These are phyloP conservation scores for Drosophila sulfurigaster DNA, from an alignment of 1,140 invertebrate species.

Conservation along the genomic window DNA sequence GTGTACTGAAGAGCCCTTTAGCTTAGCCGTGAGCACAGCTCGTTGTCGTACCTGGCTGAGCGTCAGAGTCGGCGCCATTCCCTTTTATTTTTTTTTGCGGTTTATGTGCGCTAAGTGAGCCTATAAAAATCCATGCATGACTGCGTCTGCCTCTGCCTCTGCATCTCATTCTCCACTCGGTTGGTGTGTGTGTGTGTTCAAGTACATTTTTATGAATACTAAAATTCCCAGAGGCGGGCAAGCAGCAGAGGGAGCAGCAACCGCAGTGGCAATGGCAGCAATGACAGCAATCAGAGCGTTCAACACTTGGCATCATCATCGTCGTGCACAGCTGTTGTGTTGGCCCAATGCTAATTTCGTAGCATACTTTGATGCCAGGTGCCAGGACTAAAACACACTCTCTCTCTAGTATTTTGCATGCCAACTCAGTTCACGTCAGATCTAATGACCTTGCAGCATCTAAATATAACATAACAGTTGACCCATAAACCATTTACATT, in stretches of 20 bases:
- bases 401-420: slow-evolving; percentile 35
- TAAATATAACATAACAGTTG: neutral
- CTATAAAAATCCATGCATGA: slow-evolving; percentile 79
- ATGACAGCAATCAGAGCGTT: slow-evolving; percentile 76
- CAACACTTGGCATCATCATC: slow-evolving; percentile 68
- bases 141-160: slow-evolving; percentile 24
- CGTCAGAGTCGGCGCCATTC: slow-evolving; percentile 29
- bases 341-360: slow-evolving; percentile 62
- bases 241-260: neutral
- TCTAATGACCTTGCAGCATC: slow-evolving; percentile 38
- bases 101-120: slow-evolving; percentile 82
- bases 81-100: slow-evolving; percentile 54
- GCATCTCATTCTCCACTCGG: neutral
- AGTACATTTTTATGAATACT: slow-evolving; percentile 81
- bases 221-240: slow-evolving; percentile 48
- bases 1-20: slow-evolving; percentile 48
- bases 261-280: neutral
- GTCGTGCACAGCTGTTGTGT: slow-evolving; percentile 57
- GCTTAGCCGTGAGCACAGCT: slow-evolving; percentile 35
- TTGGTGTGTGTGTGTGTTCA: slow-evolving; percentile 19
- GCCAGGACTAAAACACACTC: neutral
- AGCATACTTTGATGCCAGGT: slow-evolving; percentile 49
- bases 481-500: slow-evolving; percentile 20
- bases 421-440: slow-evolving; percentile 12
- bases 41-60: slow-evolving; percentile 28